These are phyloP conservation scores for Oikopleura albicans DNA, from an alignment of 23 tunicate species.

Conservation along the genomic window DNA sequence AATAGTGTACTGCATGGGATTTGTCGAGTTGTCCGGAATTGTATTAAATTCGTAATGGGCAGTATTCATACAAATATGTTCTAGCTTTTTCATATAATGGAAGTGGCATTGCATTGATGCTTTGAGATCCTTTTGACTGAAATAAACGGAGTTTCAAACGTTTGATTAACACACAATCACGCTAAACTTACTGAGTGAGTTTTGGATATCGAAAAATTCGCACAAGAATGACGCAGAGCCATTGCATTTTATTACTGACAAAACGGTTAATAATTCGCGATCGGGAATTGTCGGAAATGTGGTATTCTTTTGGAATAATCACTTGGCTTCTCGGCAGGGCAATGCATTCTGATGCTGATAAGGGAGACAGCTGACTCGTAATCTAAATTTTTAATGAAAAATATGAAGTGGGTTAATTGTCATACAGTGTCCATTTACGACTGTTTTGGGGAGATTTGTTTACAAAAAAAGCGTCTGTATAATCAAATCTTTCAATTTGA, in stretches of 20 bases:
- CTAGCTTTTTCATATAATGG: neutral
- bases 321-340: neutral
- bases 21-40: neutral
- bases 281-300: neutral
- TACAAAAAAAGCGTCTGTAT: too few species aligned
- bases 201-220: neutral
- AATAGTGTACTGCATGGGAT: too few species aligned
- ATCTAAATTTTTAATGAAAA: too few species aligned
- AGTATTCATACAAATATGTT: neutral
- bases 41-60: neutral
- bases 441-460: too few species aligned
- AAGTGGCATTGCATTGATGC: neutral
- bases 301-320: neutral
- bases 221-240: neutral
- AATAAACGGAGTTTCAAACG: too few species aligned
- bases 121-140: neutral
- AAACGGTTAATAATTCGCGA: neutral
- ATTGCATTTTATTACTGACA: neutral
- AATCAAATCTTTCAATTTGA: too few species aligned
- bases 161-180: too few species aligned
- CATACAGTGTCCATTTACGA: too few species aligned
- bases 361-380: too few species aligned
- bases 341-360: constrained; percentile 1
- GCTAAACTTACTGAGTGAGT: neutral
- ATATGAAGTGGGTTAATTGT: too few species aligned